Evolutionary conservation across 2,113 vertebrate species (phyloP), one percentile per base, ranked within the genome.

Genomic region (Centrocercus urophasianus): DNA sequence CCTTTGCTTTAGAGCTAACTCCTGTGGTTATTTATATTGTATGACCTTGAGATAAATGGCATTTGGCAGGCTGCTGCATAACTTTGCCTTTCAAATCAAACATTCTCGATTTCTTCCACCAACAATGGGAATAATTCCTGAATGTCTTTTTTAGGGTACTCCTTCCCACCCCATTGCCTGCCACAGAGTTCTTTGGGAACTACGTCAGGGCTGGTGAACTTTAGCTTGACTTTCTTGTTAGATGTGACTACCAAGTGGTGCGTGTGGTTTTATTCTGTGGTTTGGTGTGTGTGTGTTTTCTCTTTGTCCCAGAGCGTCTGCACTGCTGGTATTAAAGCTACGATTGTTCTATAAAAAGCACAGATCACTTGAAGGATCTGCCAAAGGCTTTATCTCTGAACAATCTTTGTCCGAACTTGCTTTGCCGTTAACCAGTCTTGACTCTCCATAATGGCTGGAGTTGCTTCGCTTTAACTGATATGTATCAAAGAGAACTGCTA

Each of bases 391-490:
- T 97, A 95, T 96, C 93, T 90, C 65, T 83, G 76, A 88, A 66
- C 73, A 82, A 94, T 96, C 95, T 95, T 81, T 93, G 93, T 90
- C 94, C 91, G 86, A 94, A 94, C 96, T 95, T 95, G 93, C 88
- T 95, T 95, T 86, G 94, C 94, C 1, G 40, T 94, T 96, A 96
- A 95, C 93, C 91, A 94, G 79, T 88, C 95, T 93, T 96, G 95
- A 94, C 89, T 96, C 83, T 79, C 90, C 5, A 6, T 78, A 86
- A 95, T 93, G 88, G 95, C 86, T 95, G 70, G 77, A 93, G 93
- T 10, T 93, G 92, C 94, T 95, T 94, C 84, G 83, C 93, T 74
- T 94, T 90, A 91, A 86, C 86, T 93, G 94, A 95, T 96, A 83
- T 0, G 61, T 92, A 95, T 95, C 95, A 95, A 97, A 96, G 94